Evolutionary conservation across 2,797 vertebrate genomes (phyloP).

Genomic region (Eremophila alpestris): DNA sequence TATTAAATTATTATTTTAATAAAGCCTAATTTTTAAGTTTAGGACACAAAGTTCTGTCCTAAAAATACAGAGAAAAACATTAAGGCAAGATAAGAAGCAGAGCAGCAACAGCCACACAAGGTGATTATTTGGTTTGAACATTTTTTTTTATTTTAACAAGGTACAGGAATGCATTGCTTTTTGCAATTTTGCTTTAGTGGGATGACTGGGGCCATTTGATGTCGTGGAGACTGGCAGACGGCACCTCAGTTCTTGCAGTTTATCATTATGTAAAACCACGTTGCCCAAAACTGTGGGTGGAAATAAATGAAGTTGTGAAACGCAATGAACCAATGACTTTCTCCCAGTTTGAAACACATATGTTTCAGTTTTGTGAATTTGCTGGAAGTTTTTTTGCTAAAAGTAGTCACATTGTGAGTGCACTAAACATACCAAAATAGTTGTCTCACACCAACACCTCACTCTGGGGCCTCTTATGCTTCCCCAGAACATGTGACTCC

Average conservation of each 20-base stretch:
- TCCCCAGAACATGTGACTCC: background rate
- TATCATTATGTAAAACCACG: background rate
- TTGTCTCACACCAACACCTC: background rate
- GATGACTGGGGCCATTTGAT: background rate
- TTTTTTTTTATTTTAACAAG: background rate
- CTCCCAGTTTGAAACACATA: background rate
- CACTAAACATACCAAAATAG: background rate
- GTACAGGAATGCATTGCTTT: background rate
- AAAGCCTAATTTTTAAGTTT: background rate
- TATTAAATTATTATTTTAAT: background rate
- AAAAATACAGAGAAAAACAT: background rate
- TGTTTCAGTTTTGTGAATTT: background rate
- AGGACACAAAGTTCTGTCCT: background rate
- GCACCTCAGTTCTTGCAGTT: background rate
- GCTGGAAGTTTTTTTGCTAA: background rate
- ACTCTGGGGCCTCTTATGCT: background rate
- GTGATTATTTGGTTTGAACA: background rate
- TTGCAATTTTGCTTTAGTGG: background rate
- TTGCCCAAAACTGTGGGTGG: background rate
- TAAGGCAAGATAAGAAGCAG: background rate
- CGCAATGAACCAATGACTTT: background rate
- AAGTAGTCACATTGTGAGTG: background rate
- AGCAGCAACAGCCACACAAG: background rate
- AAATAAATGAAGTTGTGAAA: slow-evolving; percentile 13
- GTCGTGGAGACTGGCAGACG: background rate